Evolutionary conservation across 2,113 vertebrate genomes (phyloP), one percentile per base, ranked within the genome.

Genomic region (Paraplagusia blochii): DNA sequence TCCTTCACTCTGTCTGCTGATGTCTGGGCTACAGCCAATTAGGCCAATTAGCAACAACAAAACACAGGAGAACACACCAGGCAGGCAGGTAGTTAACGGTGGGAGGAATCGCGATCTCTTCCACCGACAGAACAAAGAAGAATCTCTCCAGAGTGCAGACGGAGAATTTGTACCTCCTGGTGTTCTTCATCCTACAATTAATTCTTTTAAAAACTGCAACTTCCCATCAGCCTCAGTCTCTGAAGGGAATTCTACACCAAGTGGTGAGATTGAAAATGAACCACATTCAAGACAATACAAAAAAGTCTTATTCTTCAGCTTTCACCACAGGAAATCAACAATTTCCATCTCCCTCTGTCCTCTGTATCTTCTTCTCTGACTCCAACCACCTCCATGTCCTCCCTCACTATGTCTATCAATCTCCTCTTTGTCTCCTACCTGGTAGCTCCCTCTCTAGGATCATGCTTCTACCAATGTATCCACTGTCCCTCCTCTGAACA

Each of bases 11-110:
- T 22, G 49, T 29, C 22, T 29, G 22, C 22, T 6, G 62, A 51
- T 76, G 63, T 56, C 76, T 87, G 81, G 78, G 83, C 76, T 87
- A 73, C 51, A 52, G 81, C 87, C 86, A 90, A 92, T 92, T 92
- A 91, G 77, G 74, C 82, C 81, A 71, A 88, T 90, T 90, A 89
- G 85, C 78, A 85, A 83, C 77, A 91, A 90, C 90, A 90, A 88
- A 92, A 90, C 84, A 80, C 66, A 85, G 74, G 77, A 82, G 85
- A 89, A 88, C 86, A 81, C 85, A 75, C 76, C 82, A 84, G 76
- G 74, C 74, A 56, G 58, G 72, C 83, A 87, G 85, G 83, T 83
- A 86, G 82, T 89, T 89, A 90, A 70, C 50, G 66, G 82, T 80
- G 79, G 85, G 86, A 87, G 86, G 88, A 89, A 90, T 90, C 87